Evolutionary conservation across 1,140 invertebrate species (phyloP), one percentile per base, ranked within the genome.

Genomic region (Brachystomella parvula): DNA sequence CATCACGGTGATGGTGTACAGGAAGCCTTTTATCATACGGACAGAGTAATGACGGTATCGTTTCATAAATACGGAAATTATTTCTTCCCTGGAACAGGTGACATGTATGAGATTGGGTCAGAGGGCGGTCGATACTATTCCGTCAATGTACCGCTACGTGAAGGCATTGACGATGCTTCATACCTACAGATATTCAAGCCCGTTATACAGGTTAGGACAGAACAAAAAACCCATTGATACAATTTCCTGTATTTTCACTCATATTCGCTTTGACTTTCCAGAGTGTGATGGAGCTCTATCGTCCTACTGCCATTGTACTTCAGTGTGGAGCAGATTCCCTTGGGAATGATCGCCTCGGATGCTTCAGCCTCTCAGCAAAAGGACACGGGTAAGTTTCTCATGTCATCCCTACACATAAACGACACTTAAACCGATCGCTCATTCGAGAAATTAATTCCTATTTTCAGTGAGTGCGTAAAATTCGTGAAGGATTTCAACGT

Each of bases 1-100:
- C 97, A 99, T 79, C 97, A 99, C 78, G 96, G 96, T 0, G 96
- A 99, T 80, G 96, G 96, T 0, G 96, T 99, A 0, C 95, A 99
- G 79, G 96, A 99, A 81, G 96, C 96, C 0, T 99, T 99, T 81
- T 98, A 99, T 76, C 81, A 97, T 0, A 98, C 96, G 0, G 96
- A 99, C 78, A 81, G 96, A 58, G 96, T 99, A 0, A 99, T 99
- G 96, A 99, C 96, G 0, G 95, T 98, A 1, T 97, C 94, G 24
- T 99, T 99, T 78, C 96, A 99, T 76, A 97, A 98, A 80, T 99
- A 97, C 79, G 96, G 96, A 6, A 95, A 96, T 75, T 96, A 92
- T 74, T 98, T 97, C 77, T 99, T 99, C 75, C 96, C 96, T 0
- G 94, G 95, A 0, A 98, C 95, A 15, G 85, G 96, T 0, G 94